Base-by-base conservation (phyloP, 2,888 invertebrate genomes). In the Geotrupes spiniger region DNA sequence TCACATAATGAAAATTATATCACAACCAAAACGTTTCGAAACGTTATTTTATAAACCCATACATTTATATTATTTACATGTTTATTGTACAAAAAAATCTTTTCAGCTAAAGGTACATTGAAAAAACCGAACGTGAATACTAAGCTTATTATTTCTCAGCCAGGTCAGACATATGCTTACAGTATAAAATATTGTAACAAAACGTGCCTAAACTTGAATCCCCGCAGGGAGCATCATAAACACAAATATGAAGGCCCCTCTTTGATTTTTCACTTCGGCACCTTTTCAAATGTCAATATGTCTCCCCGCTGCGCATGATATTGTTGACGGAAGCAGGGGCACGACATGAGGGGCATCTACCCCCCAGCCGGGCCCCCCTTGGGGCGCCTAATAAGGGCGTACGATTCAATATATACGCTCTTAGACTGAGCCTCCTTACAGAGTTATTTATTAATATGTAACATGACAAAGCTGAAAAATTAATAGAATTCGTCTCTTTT, bases 181-280 rank as follows among this genome's bases (percentile, higher is more conserved):
- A 55, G 58, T 57, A 59, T 58, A 61, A 65, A 67, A 68, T 63
- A 66, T 60, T 60, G 68, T 65, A 68, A 69, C 69, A 70, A 69
- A 70, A 66, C 69, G 69, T 66, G 68, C 59, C 68, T 63, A 68
- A 68, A 70, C 70, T 70, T 68, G 68, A 70, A 62, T 60, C 67
- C 48, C 65, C 59, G 51, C 62, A 57, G 71, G 70, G 62, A 64
- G 65, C 64, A 65, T 66, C 65, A 66, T 70, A 72, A 72, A 72
- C 71, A 72, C 70, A 71, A 68, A 71, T 69, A 71, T 46, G 51
- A 47, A 44, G 21, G 51, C 42, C 47, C 51, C 51, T 46, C 46
- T 51, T 46, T 47, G 51, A 51, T 51, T 51, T 51, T 51, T 47
- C 51, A 51, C 47, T 51, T 51, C 51, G 47, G 51, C 51, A 51